Evolutionary conservation across 1,140 invertebrate species (phyloP).

Genomic region (Apis cerana): DNA sequence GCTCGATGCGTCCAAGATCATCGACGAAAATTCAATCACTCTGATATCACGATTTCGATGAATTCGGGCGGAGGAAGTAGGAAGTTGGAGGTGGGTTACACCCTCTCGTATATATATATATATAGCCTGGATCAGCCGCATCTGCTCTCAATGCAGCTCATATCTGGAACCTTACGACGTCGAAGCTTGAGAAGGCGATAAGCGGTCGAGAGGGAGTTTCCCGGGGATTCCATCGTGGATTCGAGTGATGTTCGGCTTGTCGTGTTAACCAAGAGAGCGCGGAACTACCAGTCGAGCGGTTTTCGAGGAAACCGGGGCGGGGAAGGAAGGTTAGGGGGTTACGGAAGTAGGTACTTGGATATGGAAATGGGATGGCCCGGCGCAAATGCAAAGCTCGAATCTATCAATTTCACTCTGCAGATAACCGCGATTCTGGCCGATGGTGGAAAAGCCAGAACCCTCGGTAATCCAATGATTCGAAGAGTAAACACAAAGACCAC

Average conservation of each 20-base stretch:
- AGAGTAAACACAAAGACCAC: conserved; percentile 72
- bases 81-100: conserved; percentile 17
- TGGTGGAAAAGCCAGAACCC: conserved; percentile 55
- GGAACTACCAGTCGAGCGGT: conserved; percentile 61
- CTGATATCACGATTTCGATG: conserved; percentile 50
- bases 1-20: conserved; percentile 44
- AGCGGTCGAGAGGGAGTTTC: conserved; percentile 62
- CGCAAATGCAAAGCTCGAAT: conserved; percentile 75
- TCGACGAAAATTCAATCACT: conserved; percentile 63
- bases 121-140: conserved; percentile 56
- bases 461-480: conserved; percentile 76
- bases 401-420: conserved; percentile 77
- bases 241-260: conserved; percentile 70
- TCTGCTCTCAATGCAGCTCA: conserved; percentile 67
- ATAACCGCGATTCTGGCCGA: conserved; percentile 42
- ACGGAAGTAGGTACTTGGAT: conserved; percentile 73
- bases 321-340: conserved; percentile 48
- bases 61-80: conserved; percentile 27
- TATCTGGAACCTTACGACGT: conserved; percentile 62
- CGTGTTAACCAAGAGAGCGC: conserved; percentile 66
- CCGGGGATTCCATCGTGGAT: conserved; percentile 61
- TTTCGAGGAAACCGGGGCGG: conserved; percentile 27
- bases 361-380: conserved; percentile 70
- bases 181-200: conserved; percentile 59
- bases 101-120: conserved; percentile 3